phyloP scores from a whole-genome alignment of 2,888 invertebrate species.

The Drosophila neonasuta region DNA sequence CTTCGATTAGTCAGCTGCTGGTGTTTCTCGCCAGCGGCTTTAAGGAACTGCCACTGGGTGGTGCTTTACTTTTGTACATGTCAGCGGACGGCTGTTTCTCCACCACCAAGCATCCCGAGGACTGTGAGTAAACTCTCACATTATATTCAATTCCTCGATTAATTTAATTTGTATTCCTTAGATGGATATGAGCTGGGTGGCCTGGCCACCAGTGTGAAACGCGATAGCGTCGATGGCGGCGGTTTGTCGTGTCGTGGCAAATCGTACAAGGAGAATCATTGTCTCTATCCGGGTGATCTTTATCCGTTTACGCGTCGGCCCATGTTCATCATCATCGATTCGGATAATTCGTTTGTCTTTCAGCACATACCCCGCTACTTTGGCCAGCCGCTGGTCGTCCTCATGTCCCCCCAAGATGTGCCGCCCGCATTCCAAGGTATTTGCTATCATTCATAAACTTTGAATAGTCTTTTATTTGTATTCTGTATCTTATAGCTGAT shows the following conservation, averaged over 20 bases:
- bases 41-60: conserved; percentile 95
- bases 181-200: conserved; percentile 96
- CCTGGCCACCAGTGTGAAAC: conserved; percentile 92
- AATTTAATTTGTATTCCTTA: conserved; percentile 64
- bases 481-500: conserved; percentile 83
- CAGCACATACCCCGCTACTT: conserved; percentile 95
- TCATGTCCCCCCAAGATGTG: conserved; percentile 96
- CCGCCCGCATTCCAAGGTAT: conserved; percentile 92
- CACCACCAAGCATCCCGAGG: conserved; percentile 92
- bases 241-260: conserved; percentile 82
- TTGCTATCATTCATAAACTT: not conserved
- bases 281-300: conserved; percentile 96
- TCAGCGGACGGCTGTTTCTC: conserved; percentile 96
- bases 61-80: conserved; percentile 94
- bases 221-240: conserved; percentile 85
- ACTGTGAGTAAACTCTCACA: conserved; percentile 83
- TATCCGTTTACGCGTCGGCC: conserved; percentile 96
- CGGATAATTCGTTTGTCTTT: conserved; percentile 96
- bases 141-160: no score
- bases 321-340: conserved; percentile 96
- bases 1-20: conserved; percentile 95
- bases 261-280: conserved; percentile 87
- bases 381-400: conserved; percentile 94
- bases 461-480: not conserved
- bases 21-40: conserved; percentile 96